These are phyloP conservation scores for Bothrops jararaca DNA, from an alignment of 2,113 vertebrate species.

Conservation along the genomic window DNA sequence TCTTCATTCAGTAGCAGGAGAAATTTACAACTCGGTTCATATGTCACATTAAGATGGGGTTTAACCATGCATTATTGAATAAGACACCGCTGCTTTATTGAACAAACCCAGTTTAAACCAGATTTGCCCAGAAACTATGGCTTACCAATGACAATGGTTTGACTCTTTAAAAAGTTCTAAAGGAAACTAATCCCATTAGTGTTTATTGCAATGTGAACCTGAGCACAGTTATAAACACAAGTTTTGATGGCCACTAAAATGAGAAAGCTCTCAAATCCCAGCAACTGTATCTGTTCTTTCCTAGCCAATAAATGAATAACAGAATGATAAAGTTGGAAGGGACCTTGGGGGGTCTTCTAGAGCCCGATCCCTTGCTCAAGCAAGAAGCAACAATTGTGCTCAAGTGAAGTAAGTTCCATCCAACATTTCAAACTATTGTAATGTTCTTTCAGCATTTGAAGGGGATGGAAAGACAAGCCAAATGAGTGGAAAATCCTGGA, in stretches of 20 bases:
- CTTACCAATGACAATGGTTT: background rate
- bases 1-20: background rate
- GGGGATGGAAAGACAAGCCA: background rate
- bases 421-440: background rate
- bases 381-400: background rate
- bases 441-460: background rate
- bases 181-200: background rate
- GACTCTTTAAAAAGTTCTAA: background rate
- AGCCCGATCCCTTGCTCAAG: too few species aligned
- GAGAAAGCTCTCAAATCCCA: conserved; percentile 35
- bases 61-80: background rate
- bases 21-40: background rate
- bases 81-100: background rate
- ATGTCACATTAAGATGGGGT: background rate
- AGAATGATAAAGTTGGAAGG: too few species aligned
- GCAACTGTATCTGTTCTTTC: conserved; percentile 52
- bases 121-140: background rate
- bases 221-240: background rate
- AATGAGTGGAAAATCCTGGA: background rate
- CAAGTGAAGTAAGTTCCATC: background rate
- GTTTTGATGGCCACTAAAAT: conserved; percentile 47
- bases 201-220: background rate
- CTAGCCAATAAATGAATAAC: conserved; percentile 33
- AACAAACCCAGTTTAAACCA: background rate
- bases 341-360: too few species aligned